Evolutionary conservation across 2,797 vertebrate species (phyloP).

Genomic region (Characodon lateralis): DNA sequence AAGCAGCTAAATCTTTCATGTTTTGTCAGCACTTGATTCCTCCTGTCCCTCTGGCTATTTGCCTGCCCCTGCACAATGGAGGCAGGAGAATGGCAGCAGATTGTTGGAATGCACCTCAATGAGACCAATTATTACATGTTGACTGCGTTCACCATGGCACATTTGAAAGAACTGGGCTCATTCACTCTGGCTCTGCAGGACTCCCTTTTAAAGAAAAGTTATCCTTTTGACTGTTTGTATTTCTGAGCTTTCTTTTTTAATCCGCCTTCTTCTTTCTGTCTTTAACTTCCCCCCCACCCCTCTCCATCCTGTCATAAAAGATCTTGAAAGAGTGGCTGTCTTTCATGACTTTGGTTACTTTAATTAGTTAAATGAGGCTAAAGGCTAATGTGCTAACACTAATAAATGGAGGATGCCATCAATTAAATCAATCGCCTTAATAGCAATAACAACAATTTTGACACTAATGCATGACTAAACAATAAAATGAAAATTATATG

Average conservation of each 20-base stretch:
- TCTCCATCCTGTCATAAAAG: slow-evolving; percentile 87
- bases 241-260: slow-evolving; percentile 92
- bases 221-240: slow-evolving; percentile 99
- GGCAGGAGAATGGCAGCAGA: slow-evolving; percentile 99
- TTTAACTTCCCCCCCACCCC: slow-evolving; percentile 45
- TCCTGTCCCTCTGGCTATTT: slow-evolving; percentile 99
- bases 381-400: slow-evolving; percentile 80
- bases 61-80: slow-evolving; percentile 97
- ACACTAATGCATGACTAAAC: not conserved
- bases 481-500: slow-evolving; percentile 14
- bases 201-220: slow-evolving; percentile 98
- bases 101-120: slow-evolving; percentile 99
- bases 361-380: slow-evolving; percentile 96
- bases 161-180: slow-evolving; percentile 99
- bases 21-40: slow-evolving; percentile 99
- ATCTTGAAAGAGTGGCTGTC: slow-evolving; percentile 92
- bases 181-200: slow-evolving; percentile 99
- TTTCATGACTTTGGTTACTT: slow-evolving; percentile 96
- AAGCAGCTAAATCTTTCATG: slow-evolving; percentile 99
- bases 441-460: not conserved
- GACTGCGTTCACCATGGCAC: slow-evolving; percentile 99
- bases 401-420: slow-evolving; percentile 65
- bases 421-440: slow-evolving; percentile 47
- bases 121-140: slow-evolving; percentile 99
- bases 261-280: slow-evolving; percentile 42